phyloP scores from a whole-genome alignment of 1,140 invertebrate genomes.

The Mamestra configurata region DNA sequence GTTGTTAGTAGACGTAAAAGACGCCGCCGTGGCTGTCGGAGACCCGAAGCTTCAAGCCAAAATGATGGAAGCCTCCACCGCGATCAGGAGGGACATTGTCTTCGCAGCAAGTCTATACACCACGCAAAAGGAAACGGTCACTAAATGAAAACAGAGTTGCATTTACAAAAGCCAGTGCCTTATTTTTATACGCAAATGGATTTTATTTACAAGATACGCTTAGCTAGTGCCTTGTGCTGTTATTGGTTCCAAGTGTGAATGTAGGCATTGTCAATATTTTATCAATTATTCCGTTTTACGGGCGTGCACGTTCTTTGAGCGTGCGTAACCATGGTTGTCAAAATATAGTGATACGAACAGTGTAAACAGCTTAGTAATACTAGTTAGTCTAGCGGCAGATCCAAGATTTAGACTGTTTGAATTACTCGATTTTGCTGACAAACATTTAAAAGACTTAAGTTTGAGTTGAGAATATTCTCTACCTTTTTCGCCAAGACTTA shows the following conservation, averaged over 20 bases:
- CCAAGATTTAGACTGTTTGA: no score
- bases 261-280: no score
- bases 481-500: no score
- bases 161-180: constrained; percentile 11
- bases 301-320: no score
- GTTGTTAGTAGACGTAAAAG: constrained; percentile 96
- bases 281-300: no score
- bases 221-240: neutral
- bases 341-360: no score
- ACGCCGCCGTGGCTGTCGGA: constrained; percentile 97
- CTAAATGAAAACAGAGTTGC: constrained; percentile 51
- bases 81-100: constrained; percentile 99
- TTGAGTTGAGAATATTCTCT: no score
- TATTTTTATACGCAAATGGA: neutral
- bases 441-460: no score
- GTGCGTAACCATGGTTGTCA: no score
- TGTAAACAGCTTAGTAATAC: no score
- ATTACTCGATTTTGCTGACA: no score
- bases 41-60: constrained; percentile 96
- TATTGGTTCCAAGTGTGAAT: neutral
- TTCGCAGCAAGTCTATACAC: constrained; percentile 99
- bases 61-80: constrained; percentile 97
- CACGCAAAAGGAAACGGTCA: constrained; percentile 73
- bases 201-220: neutral
- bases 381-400: no score